Base-by-base conservation (phyloP, 35 echinoderm and acorn worm species). In the Ophioderma brevispina region DNA sequence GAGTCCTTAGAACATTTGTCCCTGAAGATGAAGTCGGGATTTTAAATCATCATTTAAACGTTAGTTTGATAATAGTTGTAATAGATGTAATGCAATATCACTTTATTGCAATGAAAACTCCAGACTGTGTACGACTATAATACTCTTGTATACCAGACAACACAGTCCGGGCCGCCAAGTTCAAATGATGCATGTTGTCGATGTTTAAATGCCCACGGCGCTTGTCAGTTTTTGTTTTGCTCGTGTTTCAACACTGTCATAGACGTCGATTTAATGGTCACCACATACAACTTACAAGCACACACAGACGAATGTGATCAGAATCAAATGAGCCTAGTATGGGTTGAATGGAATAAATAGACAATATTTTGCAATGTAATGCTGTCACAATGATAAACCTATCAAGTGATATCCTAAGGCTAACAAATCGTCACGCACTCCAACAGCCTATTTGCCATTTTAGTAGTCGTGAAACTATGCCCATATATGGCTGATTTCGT, bases 331-430 rank as follows among this genome's bases (percentile, higher is more conserved):
- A 70, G 59, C 59, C 23, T 13, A 70, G 2, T 21, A 8, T 11
- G 46, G 46, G 21, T 52, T 70, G 23, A 70, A 70, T 70, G 59
- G 3, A 70, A 70, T 70, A 70, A 70, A 70, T 70, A 70, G 59
- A 70, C 59, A 70, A 70, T 70, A 70, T 70, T 70, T 70, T 70
- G 59, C 59, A 70, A 70, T 70, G 59, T 25, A 70, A 70, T 70
- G 28, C 59, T 25, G 28, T 25, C 59, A 70, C n/a, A 70, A 70
- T 70, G 59, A 70, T 70, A 70, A 70, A 70, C 59, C 59, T 70
- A 70, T 70, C 59, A 70, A 25, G n/a, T 15, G 6, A 70, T 70
- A 70, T 70, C 59, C 59, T 1, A 8, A 70, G 59, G 59, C 59
- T 70, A 25, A 70, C 59, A 70, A 70, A 70, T 70, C 3, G 28